A percentile compares a stretch with the other conserved stretches of the same genome.
Evolutionary conservation across 2,797 vertebrate species (phyloP).

Genomic region (Enteromius trimaculatus): DNA sequence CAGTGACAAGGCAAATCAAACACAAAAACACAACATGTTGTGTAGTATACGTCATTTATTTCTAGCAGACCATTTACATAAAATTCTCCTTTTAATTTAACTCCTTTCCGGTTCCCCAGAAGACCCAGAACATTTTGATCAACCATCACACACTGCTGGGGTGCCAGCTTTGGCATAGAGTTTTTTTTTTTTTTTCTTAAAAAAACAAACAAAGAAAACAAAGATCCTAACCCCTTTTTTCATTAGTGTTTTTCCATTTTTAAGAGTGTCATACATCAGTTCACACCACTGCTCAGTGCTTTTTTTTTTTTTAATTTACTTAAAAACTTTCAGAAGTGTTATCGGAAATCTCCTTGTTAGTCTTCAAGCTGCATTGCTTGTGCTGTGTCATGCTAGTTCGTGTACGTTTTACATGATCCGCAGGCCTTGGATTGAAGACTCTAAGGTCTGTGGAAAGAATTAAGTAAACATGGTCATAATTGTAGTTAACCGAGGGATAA

Average conservation of each 20-base stretch:
- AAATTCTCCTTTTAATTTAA: conserved; percentile 90
- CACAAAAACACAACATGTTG: conserved; percentile 68
- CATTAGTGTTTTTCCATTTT: conserved; percentile 61
- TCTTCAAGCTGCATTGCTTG: conserved; percentile 61
- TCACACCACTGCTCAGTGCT: conserved; percentile 74
- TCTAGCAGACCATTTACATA: conserved; percentile 93
- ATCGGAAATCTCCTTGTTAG: conserved; percentile 66
- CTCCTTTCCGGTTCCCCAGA: conserved; percentile 72
- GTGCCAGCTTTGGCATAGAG: conserved; percentile 93
- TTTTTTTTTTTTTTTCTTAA: conserved; percentile 70
- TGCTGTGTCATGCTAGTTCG: conserved; percentile 73
- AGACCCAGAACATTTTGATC: conserved; percentile 62
- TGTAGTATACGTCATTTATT: conserved; percentile 84
- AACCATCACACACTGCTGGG: conserved; percentile 80
- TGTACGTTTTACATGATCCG: conserved; percentile 91
- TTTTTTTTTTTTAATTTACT: conserved; percentile 54
- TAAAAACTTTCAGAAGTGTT: conserved; percentile 64
- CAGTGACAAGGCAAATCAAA: conserved; percentile 1
- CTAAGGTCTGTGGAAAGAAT: conserved; percentile 86
- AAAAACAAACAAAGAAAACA: conserved; percentile 59
- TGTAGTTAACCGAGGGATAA: background rate
- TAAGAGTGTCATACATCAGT: conserved; percentile 82
- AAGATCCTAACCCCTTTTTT: conserved; percentile 62
- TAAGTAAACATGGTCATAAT: background rate
- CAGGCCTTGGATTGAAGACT: conserved; percentile 97